Percentiles rank a stretch among this genome's conserved stretches.
These are phyloP conservation scores for Ameiurus melas DNA, from an alignment of 2,113 vertebrate genomes.

Conservation along the genomic window DNA sequence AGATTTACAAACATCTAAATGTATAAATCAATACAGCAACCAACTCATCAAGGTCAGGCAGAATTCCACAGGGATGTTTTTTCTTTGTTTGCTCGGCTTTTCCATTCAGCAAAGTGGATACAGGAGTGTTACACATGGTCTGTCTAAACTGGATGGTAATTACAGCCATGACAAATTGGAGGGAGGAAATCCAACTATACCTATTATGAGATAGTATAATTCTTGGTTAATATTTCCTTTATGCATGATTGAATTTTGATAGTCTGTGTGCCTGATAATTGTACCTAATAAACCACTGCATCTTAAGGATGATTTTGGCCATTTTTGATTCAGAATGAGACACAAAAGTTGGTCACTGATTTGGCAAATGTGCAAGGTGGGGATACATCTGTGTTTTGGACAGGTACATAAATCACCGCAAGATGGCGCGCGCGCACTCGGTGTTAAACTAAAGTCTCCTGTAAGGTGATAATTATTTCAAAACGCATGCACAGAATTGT, in stretches of 20 bases:
- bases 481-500: not conserved
- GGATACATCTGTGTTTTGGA: too few species aligned
- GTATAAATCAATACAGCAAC: not conserved
- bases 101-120: slow-evolving; percentile 45
- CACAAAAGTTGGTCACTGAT: not conserved
- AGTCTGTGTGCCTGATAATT: slow-evolving; percentile 57
- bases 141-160: slow-evolving; percentile 56
- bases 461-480: slow-evolving; percentile 3
- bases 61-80: slow-evolving; percentile 12
- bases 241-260: slow-evolving; percentile 61
- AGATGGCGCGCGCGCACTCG: slow-evolving; percentile 52
- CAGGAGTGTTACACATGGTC: slow-evolving; percentile 45
- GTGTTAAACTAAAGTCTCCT: slow-evolving; percentile 7
- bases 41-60: not conserved
- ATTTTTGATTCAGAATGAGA: slow-evolving; percentile 44
- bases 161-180: slow-evolving; percentile 54
- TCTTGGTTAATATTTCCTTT: slow-evolving; percentile 58
- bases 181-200: slow-evolving; percentile 51
- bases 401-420: slow-evolving; percentile 35
- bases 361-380: not conserved
- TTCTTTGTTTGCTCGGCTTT: slow-evolving; percentile 48
- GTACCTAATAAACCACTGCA: slow-evolving; percentile 56
- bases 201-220: slow-evolving; percentile 58
- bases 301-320: slow-evolving; percentile 49
- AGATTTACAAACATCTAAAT: too few species aligned